phyloP scores from a whole-genome alignment of 2,113 vertebrate genomes.

The Balaeniceps rex region DNA sequence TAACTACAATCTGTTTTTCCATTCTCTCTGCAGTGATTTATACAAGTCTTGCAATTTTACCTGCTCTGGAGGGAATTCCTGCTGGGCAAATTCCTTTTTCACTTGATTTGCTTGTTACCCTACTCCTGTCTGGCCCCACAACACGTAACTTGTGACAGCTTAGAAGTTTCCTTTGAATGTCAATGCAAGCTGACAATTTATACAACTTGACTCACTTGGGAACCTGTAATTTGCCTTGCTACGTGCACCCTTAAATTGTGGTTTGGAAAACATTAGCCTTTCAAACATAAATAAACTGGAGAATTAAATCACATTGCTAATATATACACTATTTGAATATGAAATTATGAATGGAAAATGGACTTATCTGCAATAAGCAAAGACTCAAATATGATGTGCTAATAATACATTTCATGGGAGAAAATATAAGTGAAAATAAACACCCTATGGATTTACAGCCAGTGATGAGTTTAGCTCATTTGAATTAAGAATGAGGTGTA shows the following conservation, averaged over 20 bases:
- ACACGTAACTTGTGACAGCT: neutral
- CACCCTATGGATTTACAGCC: slow-evolving; percentile 13
- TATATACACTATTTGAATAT: slow-evolving; percentile 10
- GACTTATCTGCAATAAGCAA: slow-evolving; percentile 15
- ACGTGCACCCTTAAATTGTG: neutral
- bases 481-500: slow-evolving; percentile 12
- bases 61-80: neutral
- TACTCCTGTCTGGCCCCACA: neutral
- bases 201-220: neutral
- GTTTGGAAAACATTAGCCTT: slow-evolving; percentile 18
- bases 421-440: slow-evolving; percentile 30
- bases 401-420: slow-evolving; percentile 27
- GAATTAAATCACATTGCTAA: slow-evolving; percentile 33
- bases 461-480: slow-evolving; percentile 16
- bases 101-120: neutral
- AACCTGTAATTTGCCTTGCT: neutral
- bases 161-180: neutral
- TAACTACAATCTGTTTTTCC: neutral
- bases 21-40: neutral
- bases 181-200: slow-evolving; percentile 9
- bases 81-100: neutral
- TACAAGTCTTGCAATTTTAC: neutral
- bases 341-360: slow-evolving; percentile 21
- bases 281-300: neutral
- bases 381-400: slow-evolving; percentile 30